Percentiles rank a stretch among this genome's conserved stretches.
phyloP scores from a whole-genome alignment of 2,888 invertebrate genomes.

The Lasiommata megera region DNA sequence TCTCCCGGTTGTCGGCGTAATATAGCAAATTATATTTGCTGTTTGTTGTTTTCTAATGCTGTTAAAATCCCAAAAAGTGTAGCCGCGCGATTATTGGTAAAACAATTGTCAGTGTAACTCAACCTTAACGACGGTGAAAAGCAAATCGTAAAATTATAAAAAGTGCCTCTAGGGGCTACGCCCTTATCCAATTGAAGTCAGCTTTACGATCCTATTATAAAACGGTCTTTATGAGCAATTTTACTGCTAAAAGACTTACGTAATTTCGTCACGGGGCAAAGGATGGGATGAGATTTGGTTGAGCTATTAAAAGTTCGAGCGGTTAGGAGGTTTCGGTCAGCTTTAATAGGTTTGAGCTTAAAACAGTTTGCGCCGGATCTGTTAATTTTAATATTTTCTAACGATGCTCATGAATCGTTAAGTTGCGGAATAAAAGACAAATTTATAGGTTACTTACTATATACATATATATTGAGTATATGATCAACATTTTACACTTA shows the following conservation, averaged over 20 bases:
- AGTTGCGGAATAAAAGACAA: too few relatives aligned
- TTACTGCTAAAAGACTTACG: conserved; percentile 79
- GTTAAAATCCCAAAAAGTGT: too few relatives aligned
- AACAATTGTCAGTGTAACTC: too few relatives aligned
- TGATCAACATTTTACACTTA: too few relatives aligned
- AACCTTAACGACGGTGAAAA: conserved; percentile 59
- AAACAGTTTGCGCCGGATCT: not conserved
- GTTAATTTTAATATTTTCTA: not conserved
- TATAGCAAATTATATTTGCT: too few relatives aligned
- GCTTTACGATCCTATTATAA: conserved; percentile 79
- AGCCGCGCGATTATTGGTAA: too few relatives aligned
- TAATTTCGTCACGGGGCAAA: conserved; percentile 74
- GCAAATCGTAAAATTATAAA: conserved; percentile 69
- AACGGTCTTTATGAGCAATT: conserved; percentile 76
- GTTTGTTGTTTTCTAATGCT: too few relatives aligned
- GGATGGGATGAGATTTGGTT: conserved; percentile 71
- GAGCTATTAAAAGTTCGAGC: conserved; percentile 68
- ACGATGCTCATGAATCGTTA: too few relatives aligned
- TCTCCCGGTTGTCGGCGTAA: too few relatives aligned
- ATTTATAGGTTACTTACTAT: too few relatives aligned
- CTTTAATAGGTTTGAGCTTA: conserved; percentile 19
- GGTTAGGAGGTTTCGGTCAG: conserved; percentile 65
- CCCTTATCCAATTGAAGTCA: conserved; percentile 53
- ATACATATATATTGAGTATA: too few relatives aligned
- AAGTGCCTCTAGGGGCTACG: conserved; percentile 51